Conservation (phyloP, 2,888 invertebrate species). For the Drosophila lutescens region DNA sequence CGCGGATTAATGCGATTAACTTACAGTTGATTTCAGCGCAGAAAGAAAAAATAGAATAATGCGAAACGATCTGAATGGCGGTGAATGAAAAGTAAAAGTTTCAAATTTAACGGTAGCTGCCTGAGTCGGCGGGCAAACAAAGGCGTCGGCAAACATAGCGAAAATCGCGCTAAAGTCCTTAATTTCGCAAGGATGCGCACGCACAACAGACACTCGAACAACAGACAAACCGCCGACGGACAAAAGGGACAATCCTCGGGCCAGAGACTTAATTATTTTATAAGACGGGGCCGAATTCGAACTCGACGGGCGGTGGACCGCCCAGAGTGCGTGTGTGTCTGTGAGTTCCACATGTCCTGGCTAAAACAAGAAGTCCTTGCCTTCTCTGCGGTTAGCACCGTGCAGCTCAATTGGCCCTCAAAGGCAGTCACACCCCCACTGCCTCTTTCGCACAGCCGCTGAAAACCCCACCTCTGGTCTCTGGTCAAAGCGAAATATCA, state of each 20-base stretch:
- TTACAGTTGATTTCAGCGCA: constrained; percentile 80
- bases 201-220: constrained; percentile 54
- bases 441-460: constrained; percentile 1
- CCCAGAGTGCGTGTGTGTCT: constrained; percentile 57
- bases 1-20: constrained; percentile 81
- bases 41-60: constrained; percentile 37
- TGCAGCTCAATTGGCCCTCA: constrained; percentile 73
- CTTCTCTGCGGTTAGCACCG: constrained; percentile 19
- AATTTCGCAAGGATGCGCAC: constrained; percentile 72
- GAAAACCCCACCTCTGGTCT: constrained; percentile 16
- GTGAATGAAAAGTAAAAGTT: constrained; percentile 62
- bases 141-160: constrained; percentile 54
- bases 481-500: constrained; percentile 72
- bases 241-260: constrained; percentile 53
- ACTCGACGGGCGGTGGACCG: constrained; percentile 66
- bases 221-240: constrained; percentile 64
- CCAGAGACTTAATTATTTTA: constrained; percentile 81
- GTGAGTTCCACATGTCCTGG: constrained; percentile 45
- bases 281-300: constrained; percentile 56
- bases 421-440: constrained; percentile 28
- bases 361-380: constrained; percentile 22
- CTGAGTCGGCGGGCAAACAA: constrained; percentile 23
- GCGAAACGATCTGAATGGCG: constrained; percentile 35
- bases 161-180: constrained; percentile 80
- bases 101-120: constrained; percentile 54